phyloP scores from a whole-genome alignment of 2,888 invertebrate genomes.

The Carpatolechia fugitivella region DNA sequence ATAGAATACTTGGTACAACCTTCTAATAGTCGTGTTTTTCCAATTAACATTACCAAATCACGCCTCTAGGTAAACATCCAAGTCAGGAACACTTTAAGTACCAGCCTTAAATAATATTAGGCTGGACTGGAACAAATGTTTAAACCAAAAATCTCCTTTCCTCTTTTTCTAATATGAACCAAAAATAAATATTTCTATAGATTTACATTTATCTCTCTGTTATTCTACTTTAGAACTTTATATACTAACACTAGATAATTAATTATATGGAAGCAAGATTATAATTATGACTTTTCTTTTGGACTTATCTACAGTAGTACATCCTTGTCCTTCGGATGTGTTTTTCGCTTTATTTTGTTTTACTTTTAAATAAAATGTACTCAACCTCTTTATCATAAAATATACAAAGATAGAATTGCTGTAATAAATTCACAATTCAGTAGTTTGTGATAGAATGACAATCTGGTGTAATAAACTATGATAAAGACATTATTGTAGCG shows the following conservation, averaged over 20 bases:
- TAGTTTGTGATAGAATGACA: no score
- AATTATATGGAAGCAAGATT: background rate
- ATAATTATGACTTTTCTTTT: background rate
- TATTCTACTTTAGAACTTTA: background rate
- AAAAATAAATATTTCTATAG: constrained; percentile 15
- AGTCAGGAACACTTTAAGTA: constrained; percentile 38
- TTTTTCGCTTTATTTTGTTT: no score
- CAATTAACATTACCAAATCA: constrained; percentile 32
- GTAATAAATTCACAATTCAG: background rate
- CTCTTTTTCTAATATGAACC: constrained; percentile 1
- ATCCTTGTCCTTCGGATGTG: no score
- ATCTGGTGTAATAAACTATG: no score
- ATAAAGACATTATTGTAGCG: no score
- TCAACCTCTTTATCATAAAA: no score
- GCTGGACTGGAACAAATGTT: constrained; percentile 26
- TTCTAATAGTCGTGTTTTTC: constrained; percentile 25
- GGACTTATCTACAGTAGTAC: background rate
- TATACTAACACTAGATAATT: background rate
- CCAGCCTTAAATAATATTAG: constrained; percentile 29
- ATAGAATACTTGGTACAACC: constrained; percentile 35
- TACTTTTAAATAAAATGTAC: no score
- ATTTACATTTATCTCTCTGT: background rate
- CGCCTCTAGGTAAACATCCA: constrained; percentile 36
- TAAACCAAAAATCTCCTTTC: constrained; percentile 23
- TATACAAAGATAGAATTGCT: no score